Evolutionary conservation across 2,888 invertebrate species (phyloP).

Genomic region (Steinernema scapterisci): DNA sequence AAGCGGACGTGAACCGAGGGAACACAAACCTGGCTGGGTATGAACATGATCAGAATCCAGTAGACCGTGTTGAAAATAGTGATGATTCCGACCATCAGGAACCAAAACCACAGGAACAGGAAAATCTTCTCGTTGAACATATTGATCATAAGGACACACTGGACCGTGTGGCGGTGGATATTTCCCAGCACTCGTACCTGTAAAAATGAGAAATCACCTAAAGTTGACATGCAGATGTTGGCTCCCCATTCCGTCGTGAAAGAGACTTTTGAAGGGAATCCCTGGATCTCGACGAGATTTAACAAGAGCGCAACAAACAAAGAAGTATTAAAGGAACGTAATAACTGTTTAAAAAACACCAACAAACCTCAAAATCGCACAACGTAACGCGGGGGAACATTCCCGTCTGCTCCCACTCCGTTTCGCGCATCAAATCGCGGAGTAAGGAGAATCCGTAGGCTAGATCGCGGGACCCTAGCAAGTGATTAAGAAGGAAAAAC

Average conservation of each 20-base stretch:
- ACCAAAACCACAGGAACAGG: constrained; percentile 67
- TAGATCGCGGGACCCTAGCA: constrained; percentile 64
- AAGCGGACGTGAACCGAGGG: too few species aligned
- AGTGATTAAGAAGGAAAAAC: constrained; percentile 66
- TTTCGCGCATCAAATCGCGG: constrained; percentile 65
- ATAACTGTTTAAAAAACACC: too few species aligned
- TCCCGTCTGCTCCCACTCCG: constrained; percentile 68
- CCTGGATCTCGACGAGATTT: too few species aligned
- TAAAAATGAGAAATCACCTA: too few species aligned
- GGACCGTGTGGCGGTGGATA: constrained; percentile 67
- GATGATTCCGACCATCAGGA: constrained; percentile 65
- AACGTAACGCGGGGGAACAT: constrained; percentile 68
- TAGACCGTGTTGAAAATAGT: constrained; percentile 66
- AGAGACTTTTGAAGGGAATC: too few species aligned
- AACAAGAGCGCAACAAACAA: too few species aligned
- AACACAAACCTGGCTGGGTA: constrained; percentile 64
- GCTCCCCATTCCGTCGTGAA: too few species aligned
- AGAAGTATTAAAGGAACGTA: too few species aligned
- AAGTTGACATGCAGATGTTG: too few species aligned
- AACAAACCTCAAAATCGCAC: constrained; percentile 67
- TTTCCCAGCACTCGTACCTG: constrained; percentile 66
- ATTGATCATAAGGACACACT: constrained; percentile 68
- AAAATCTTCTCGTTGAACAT: constrained; percentile 67
- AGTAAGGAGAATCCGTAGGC: constrained; percentile 67
- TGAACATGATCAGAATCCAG: constrained; percentile 67